Evolutionary conservation across 1,140 invertebrate genomes (phyloP).

Genomic region (Drosophila ohnishii): DNA sequence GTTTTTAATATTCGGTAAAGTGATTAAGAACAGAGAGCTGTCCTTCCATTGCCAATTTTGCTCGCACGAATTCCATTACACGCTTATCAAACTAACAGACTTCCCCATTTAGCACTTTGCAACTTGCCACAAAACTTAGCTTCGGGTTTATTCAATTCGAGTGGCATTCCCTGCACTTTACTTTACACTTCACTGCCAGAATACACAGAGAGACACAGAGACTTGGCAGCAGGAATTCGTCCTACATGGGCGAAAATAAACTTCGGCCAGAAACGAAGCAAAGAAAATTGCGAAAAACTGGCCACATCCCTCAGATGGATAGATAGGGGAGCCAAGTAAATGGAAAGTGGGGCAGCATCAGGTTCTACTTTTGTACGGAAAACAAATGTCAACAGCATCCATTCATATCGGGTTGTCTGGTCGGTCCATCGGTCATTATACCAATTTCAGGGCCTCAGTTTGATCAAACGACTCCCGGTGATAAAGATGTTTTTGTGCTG

Average conservation of each 20-base stretch:
- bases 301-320: conserved; percentile 9
- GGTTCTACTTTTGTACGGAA: conserved; percentile 23
- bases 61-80: conserved; percentile 36
- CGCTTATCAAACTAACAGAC: conserved; percentile 51
- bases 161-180: conserved; percentile 38
- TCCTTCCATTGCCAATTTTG: conserved; percentile 2
- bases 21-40: conserved; percentile 16
- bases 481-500: conserved; percentile 24
- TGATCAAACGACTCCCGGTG: conserved; percentile 9
- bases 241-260: conserved; percentile 31
- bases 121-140: conserved; percentile 47
- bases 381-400: conserved; percentile 43
- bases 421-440: conserved; percentile 8
- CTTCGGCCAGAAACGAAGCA: conserved; percentile 11
- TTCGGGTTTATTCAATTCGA: conserved; percentile 46
- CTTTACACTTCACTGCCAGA: conserved; percentile 25
- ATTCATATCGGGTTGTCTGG: conserved; percentile 17
- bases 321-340: conserved; percentile 7
- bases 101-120: conserved; percentile 58
- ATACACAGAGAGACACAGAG: background rate
- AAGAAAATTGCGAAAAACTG: conserved; percentile 42
- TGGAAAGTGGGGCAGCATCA: conserved; percentile 1
- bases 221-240: conserved; percentile 21
- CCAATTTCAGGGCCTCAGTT: conserved; percentile 36
- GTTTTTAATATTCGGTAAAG: conserved; percentile 26